phyloP scores from a whole-genome alignment of 1,140 invertebrate genomes.

The Eueides isabella region DNA sequence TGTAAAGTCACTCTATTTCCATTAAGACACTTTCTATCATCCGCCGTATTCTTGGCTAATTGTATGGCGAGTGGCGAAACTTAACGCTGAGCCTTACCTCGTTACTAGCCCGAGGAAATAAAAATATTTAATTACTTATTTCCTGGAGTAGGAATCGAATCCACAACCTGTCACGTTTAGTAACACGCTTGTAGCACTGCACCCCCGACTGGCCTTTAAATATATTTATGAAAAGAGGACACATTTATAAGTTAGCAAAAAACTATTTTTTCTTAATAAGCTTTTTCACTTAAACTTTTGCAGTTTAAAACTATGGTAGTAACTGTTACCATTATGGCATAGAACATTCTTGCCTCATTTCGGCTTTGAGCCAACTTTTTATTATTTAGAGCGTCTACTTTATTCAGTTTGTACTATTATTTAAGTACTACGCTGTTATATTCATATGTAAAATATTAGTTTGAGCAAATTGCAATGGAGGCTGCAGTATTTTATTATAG shows the following conservation, averaged over 20 bases:
- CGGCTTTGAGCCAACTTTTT: constrained; percentile 59
- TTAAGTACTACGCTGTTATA: constrained; percentile 44
- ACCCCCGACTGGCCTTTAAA: too few relatives aligned
- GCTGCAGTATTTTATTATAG: constrained; percentile 18
- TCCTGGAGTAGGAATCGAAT: too few relatives aligned
- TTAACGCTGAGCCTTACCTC: too few relatives aligned
- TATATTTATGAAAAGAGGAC: neutral
- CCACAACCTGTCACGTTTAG: too few relatives aligned
- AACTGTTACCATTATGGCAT: constrained; percentile 45
- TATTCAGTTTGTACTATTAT: constrained; percentile 48
- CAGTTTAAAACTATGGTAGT: constrained; percentile 37
- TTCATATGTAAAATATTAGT: constrained; percentile 50
- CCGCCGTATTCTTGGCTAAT: too few relatives aligned
- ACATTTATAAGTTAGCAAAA: neutral
- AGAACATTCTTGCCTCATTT: constrained; percentile 50
- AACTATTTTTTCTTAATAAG: neutral
- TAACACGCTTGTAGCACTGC: too few relatives aligned
- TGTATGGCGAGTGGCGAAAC: too few relatives aligned
- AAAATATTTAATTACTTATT: too few relatives aligned
- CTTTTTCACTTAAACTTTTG: constrained; percentile 28
- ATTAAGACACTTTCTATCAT: too few relatives aligned
- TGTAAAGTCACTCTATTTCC: too few relatives aligned
- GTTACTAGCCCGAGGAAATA: too few relatives aligned
- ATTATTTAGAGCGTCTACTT: constrained; percentile 63
- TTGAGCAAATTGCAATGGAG: constrained; percentile 31